Evolutionary conservation across 2,888 invertebrate species (phyloP), one percentile per base, ranked within the genome.

Genomic region (Synanthedon tipuliformis): DNA sequence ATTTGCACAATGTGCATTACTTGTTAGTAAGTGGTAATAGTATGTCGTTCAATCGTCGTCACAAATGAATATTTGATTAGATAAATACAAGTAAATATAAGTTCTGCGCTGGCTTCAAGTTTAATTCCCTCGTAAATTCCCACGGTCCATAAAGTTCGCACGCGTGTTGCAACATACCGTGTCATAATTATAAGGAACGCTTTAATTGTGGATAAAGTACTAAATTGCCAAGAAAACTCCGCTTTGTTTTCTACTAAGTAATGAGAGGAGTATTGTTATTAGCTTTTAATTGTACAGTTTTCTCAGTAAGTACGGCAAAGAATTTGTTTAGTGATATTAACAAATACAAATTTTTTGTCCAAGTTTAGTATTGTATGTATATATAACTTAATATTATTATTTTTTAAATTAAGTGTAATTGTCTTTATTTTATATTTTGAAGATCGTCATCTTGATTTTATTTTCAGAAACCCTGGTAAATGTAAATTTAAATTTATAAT

Each of bases 111-210:
- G 15, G 13, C 45, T 15, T 45, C n/a, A 45, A 13, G 8, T 45
- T 15, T 45, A 45, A 13, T 54, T 55, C 54, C 45, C 40, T 41
- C 51, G 51, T 55, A 59, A 53, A 59, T 58, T 65, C 55, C 16
- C 63, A 63, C 53, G 63, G 59, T 49, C 52, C 56, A 59, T 61
- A 57, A 63, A 58, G 23, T 60, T 63, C 59, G 52, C 56, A 61
- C 45, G 53, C 40, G 48, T 48, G 48, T 65, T 57, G 54, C 59
- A 16, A 57, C 59, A 58, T 52, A 45, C 45, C 45, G 15, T 45
- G 13, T 45, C 12, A 45, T 45, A 45, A 45, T 45, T 45, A n/a
- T 45, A 45, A 15, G 45, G 45, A 45, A 15, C 45, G 13, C 12
- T 45, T 45, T 45, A 45, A 45, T 45, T 45, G 45, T 12, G 15